Evolutionary conservation across 2,888 invertebrate genomes (phyloP).

Genomic region (Xanthorhoe designata): DNA sequence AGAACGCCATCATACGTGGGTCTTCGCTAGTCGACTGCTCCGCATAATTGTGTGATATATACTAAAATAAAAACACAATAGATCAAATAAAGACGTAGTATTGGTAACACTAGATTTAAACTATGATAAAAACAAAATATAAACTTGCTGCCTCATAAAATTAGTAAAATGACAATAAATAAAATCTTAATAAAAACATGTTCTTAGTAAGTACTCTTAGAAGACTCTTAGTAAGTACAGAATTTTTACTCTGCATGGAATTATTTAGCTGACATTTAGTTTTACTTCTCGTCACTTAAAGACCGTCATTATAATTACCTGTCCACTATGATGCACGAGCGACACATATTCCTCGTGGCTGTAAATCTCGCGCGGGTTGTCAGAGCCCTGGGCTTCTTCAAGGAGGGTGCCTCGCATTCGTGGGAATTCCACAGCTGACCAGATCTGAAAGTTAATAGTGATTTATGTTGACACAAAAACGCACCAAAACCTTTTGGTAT

Average conservation of each 20-base stretch:
- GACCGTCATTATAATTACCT: constrained; percentile 66
- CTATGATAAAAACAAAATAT: too few species aligned
- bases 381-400: constrained; percentile 83
- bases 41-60: constrained; percentile 95
- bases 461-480: neutral
- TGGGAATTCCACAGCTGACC: constrained; percentile 91
- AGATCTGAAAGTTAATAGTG: constrained; percentile 82
- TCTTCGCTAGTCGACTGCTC: constrained; percentile 95
- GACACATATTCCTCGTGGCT: constrained; percentile 93
- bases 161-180: too few species aligned
- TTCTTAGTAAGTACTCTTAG: too few species aligned
- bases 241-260: too few species aligned
- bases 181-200: too few species aligned
- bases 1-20: constrained; percentile 98
- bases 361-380: constrained; percentile 89
- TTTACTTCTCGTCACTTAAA: too few species aligned
- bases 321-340: constrained; percentile 91
- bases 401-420: constrained; percentile 87
- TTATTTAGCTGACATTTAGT: too few species aligned
- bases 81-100: too few species aligned
- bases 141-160: too few species aligned
- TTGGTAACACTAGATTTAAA: too few species aligned
- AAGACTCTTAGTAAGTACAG: too few species aligned
- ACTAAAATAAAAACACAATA: constrained; percentile 69
- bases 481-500: too few species aligned